A percentile compares a stretch with the other conserved stretches of the same genome.
These are phyloP conservation scores for Clarias batrachus DNA, from an alignment of 2,113 vertebrate genomes.

Conservation along the genomic window DNA sequence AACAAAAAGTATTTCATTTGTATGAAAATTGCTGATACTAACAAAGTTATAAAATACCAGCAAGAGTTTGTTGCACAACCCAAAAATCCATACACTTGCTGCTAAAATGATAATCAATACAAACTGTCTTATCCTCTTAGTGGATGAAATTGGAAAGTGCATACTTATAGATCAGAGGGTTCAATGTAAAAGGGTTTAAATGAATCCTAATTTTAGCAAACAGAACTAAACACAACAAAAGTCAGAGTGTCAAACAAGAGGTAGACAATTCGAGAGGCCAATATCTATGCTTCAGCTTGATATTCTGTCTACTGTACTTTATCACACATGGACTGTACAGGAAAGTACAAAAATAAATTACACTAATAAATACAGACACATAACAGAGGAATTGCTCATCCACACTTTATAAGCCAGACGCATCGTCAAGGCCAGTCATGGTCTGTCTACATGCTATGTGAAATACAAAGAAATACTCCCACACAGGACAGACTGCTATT, in stretches of 20 bases:
- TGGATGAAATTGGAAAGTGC: background rate
- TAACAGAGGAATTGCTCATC: background rate
- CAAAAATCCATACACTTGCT: background rate
- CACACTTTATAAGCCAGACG: background rate
- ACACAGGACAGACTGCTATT: background rate
- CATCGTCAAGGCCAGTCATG: background rate
- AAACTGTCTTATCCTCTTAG: background rate
- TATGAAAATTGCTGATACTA: background rate
- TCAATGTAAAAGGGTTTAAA: background rate
- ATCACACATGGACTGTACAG: background rate
- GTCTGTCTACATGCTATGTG: background rate
- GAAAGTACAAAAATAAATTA: background rate
- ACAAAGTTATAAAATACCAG: background rate
- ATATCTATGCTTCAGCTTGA: background rate
- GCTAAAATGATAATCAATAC: background rate
- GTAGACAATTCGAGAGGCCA: background rate
- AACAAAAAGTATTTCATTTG: background rate
- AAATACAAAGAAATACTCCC: conserved; percentile 17
- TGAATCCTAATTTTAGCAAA: background rate
- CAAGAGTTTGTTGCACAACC: background rate
- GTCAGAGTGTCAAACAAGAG: background rate
- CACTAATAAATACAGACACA: background rate
- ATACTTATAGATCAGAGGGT: background rate
- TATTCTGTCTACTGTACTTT: background rate
- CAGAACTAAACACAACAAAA: background rate